Evolutionary conservation across 2,113 vertebrate species (phyloP).

Genomic region (Oreochromis spilurus): DNA sequence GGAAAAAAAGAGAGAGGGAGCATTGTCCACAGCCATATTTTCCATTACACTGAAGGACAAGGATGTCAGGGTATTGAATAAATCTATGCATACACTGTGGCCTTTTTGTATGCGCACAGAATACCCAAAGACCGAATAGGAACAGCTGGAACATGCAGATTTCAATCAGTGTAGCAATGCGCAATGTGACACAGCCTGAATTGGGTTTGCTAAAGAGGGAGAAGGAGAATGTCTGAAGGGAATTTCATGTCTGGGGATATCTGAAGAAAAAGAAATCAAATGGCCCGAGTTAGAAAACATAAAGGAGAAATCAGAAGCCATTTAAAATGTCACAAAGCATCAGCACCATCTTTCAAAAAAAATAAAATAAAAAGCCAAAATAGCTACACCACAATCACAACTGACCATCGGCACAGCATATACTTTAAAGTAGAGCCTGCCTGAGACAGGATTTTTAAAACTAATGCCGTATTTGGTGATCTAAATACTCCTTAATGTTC

Average conservation of each 20-base stretch:
- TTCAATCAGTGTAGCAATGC: not conserved
- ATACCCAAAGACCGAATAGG: not conserved
- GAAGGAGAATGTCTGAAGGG: not conserved
- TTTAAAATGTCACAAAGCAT: not conserved
- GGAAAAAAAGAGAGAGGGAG: not conserved
- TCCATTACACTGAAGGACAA: not conserved
- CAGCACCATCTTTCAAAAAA: not conserved
- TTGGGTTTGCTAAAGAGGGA: not conserved
- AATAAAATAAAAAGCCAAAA: not conserved
- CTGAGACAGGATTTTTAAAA: not conserved
- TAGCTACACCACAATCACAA: not conserved
- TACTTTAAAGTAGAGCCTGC: not conserved
- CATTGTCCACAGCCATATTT: not conserved
- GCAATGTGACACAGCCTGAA: not conserved
- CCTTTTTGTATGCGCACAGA: not conserved
- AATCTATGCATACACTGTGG: not conserved
- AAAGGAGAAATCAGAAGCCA: not conserved
- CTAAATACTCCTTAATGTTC: not conserved
- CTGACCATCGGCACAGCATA: not conserved
- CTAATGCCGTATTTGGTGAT: not conserved
- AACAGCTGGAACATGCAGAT: constrained; percentile 17
- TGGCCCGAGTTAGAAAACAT: not conserved
- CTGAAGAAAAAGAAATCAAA: not conserved
- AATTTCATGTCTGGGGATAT: not conserved
- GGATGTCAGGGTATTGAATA: not conserved